Evolutionary conservation across 2,113 vertebrate genomes (phyloP).

Genomic region (Benitochromis conjunctus): DNA sequence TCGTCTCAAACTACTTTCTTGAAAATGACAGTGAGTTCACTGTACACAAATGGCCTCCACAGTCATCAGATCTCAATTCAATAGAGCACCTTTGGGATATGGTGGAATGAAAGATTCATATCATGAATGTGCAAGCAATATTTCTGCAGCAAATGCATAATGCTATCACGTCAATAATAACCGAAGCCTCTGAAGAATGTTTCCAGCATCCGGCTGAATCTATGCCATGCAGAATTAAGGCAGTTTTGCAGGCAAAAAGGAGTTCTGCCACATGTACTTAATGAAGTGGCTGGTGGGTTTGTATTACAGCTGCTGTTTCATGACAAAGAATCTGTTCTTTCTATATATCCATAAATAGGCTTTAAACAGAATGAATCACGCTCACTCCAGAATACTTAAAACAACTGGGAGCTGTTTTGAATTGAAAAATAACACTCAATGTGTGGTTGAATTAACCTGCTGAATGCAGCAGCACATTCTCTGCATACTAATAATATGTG

Average conservation of each 20-base stretch:
- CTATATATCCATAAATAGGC: neutral
- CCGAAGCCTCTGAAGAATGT: neutral
- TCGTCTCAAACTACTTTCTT: neutral
- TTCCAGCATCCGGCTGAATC: neutral
- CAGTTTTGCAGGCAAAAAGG: neutral
- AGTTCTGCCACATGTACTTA: neutral
- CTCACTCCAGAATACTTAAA: neutral
- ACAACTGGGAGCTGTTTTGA: neutral
- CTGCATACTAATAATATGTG: slow-evolving; percentile 3
- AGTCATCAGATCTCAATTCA: neutral
- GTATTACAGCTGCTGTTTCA: neutral
- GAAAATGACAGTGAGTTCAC: neutral
- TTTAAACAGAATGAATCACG: neutral
- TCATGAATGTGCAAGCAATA: neutral
- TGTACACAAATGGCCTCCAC: neutral
- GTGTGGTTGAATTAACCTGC: slow-evolving; percentile 2
- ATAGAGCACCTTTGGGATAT: neutral
- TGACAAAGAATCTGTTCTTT: neutral
- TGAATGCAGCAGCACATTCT: neutral
- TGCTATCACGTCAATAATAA: neutral
- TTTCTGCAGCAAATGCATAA: neutral
- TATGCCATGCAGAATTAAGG: neutral
- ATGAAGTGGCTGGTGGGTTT: neutral
- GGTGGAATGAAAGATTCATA: neutral
- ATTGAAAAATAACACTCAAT: neutral